These are phyloP conservation scores for Patella pellucida DNA, from an alignment of 2,888 invertebrate genomes.

Conservation along the genomic window DNA sequence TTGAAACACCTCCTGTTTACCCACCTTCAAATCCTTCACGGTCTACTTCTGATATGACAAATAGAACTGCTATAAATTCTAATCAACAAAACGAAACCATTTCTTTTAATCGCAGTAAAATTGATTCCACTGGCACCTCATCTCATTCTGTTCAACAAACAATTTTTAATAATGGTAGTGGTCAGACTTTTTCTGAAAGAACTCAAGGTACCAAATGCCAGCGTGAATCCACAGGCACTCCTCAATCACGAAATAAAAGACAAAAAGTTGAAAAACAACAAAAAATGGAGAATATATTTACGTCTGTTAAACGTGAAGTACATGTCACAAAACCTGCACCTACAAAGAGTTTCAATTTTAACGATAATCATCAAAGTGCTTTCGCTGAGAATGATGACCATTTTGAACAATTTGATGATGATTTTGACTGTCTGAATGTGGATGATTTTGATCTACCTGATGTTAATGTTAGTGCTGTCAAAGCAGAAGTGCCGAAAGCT, in stretches of 20 bases:
- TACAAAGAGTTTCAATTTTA: background rate
- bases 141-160: no score
- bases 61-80: background rate
- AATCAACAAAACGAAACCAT: background rate
- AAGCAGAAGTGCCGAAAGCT: conserved; percentile 17
- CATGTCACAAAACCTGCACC: conserved; percentile 2
- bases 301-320: background rate
- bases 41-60: background rate
- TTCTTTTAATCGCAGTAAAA: background rate
- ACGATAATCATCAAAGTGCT: background rate
- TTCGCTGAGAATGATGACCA: conserved; percentile 27
- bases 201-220: background rate
- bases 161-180: background rate
- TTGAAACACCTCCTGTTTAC: background rate
- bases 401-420: conserved; percentile 41
- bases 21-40: background rate
- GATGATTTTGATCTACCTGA: background rate
- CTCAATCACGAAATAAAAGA: background rate
- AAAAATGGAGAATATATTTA: background rate
- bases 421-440: conserved; percentile 33
- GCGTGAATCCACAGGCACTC: background rate
- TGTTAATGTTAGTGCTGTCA: background rate
- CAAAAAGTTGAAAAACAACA: background rate
- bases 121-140: no score
- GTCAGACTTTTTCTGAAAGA: background rate